Evolutionary conservation across 2,797 vertebrate genomes (phyloP).

Genomic region (Oceanodroma leucorhoa): DNA sequence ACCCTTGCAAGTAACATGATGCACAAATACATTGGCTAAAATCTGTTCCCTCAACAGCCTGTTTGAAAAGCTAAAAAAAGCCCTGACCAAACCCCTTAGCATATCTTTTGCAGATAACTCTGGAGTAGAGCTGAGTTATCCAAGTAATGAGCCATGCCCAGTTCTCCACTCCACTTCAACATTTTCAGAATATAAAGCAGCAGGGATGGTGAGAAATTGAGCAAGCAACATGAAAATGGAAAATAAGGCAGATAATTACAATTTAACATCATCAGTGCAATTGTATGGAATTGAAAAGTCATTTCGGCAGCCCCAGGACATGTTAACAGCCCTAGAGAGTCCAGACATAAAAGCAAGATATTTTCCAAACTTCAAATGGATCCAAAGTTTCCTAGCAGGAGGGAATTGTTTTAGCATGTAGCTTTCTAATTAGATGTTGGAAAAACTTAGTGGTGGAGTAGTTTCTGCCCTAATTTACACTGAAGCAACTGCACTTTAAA

Average conservation of each 20-base stretch:
- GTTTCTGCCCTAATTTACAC: background rate
- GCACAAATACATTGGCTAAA: background rate
- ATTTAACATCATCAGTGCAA: background rate
- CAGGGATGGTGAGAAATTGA: background rate
- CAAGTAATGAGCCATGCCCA: background rate
- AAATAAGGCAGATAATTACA: constrained; percentile 28
- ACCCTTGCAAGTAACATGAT: background rate
- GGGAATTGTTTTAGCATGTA: constrained; percentile 39
- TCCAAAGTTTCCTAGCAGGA: constrained; percentile 32
- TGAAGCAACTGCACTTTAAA: background rate
- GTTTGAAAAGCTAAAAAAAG: background rate
- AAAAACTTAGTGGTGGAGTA: constrained; percentile 17
- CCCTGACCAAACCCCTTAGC: background rate
- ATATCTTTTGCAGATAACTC: background rate
- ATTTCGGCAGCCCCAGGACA: constrained; percentile 4
- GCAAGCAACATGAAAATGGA: background rate
- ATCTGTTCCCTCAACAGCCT: background rate
- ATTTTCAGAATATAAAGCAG: background rate
- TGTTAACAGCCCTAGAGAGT: background rate
- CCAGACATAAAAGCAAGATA: constrained; percentile 33
- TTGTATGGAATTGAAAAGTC: constrained; percentile 18
- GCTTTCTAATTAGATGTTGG: constrained; percentile 44
- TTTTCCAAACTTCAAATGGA: constrained; percentile 32
- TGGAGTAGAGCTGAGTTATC: background rate
- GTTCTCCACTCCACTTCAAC: background rate